These are phyloP conservation scores for Ceratothoa steindachneri DNA, from an alignment of 2,888 invertebrate species.

Conservation along the genomic window DNA sequence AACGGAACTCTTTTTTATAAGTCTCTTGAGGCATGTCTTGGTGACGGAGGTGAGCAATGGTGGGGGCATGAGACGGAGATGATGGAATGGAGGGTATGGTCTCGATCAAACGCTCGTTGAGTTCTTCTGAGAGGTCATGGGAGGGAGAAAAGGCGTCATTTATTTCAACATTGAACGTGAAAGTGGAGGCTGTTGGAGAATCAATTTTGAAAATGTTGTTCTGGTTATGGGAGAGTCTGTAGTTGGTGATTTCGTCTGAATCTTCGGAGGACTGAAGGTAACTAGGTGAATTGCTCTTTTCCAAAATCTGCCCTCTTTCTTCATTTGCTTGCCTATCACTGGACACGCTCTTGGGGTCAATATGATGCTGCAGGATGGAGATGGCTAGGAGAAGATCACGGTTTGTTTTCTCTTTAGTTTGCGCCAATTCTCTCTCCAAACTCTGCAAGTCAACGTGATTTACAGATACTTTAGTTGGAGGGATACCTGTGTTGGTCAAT, in stretches of 20 bases:
- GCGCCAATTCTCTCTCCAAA: conserved; percentile 32
- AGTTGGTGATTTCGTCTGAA: neutral
- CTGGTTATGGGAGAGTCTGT: neutral
- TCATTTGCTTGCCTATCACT: neutral
- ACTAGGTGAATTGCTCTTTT: neutral
- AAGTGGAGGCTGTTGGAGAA: conserved; percentile 7
- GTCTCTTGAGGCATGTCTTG: conserved; percentile 11
- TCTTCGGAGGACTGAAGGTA: neutral
- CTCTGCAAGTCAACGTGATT: conserved; percentile 23
- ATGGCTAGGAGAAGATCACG: conserved; percentile 38
- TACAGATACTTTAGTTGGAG: neutral
- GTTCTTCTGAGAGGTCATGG: neutral
- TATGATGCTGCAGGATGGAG: conserved; percentile 42
- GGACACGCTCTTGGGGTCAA: conserved; percentile 1
- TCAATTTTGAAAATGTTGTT: neutral
- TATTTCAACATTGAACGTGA: neutral
- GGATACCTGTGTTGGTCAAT: neutral
- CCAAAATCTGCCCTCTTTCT: neutral
- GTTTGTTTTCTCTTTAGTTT: conserved; percentile 24
- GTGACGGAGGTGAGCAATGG: neutral
- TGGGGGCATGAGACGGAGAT: neutral
- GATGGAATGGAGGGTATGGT: neutral
- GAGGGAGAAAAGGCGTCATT: neutral
- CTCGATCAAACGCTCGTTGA: neutral
- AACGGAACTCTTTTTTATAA: conserved; percentile 2